Evolutionary conservation across 2,113 vertebrate species (phyloP), one percentile per base, ranked within the genome.

Genomic region (Chaetura pelagica): DNA sequence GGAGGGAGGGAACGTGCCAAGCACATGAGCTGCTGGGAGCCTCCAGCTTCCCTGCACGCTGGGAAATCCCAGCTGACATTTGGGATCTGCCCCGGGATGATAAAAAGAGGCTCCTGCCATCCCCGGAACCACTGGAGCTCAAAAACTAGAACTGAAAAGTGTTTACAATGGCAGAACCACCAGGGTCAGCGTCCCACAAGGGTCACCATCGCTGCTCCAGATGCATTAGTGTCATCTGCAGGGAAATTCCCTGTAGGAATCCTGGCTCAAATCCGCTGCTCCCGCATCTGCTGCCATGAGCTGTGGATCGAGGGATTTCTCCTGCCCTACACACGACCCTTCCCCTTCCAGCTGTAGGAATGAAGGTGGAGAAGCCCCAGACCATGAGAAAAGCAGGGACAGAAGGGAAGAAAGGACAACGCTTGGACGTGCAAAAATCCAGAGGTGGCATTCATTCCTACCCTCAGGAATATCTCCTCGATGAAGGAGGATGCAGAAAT

Each of bases 281-380:
- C 42, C 87, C 2, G 3, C 44, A 11, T 17, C 69, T 63, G 59
- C 74, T 30, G 38, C 71, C 1, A 0, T 3, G 1, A 42, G 5
- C 4, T 1, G 11, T 0, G 46, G 22, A 1, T 2, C 4, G 54
- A n/a, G 82, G 68, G 61, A 29, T 72, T 67, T 6, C 71, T 52
- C 6, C 35, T 10, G 2, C 77, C 49, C 48, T 1, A 0, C 27
- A 0, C 2, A 0, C 3, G 1, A 19, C 29, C 52, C 35, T 1
- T 2, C 68, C 24, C 42, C 29, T 52, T 22, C 64, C 74, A 73
- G 68, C 12, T 1, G 2, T 2, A 4, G 64, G 35, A 38, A 18
- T 0, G 27, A 30, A 34, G 30, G 22, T 3, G 42, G 15, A 15
- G 35, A 30, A 40, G 9, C 42, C 46, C 71, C 42, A 14, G 12